Evolutionary conservation across 1,140 invertebrate genomes (phyloP).

Genomic region (Chironomus tepperi): DNA sequence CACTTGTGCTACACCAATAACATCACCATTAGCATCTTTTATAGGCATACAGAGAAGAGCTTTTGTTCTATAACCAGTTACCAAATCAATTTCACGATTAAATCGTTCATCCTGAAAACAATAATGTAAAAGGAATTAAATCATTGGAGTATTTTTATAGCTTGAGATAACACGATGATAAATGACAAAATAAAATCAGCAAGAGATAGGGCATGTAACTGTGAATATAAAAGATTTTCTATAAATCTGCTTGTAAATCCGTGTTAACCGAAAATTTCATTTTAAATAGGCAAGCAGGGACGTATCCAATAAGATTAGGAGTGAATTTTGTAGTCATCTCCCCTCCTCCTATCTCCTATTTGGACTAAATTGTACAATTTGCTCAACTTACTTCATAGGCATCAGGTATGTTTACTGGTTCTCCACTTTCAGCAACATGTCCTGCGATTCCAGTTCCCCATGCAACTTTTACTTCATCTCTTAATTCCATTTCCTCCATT

Average conservation of each 20-base stretch:
- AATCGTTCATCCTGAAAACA: slow-evolving; percentile 74
- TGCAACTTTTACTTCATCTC: slow-evolving; percentile 85
- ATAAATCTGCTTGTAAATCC: too few species aligned
- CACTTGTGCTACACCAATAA: slow-evolving; percentile 92
- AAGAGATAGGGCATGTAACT: too few species aligned
- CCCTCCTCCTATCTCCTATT: too few species aligned
- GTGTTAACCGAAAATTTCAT: too few species aligned
- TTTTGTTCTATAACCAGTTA: slow-evolving; percentile 87
- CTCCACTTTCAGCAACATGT: slow-evolving; percentile 85
- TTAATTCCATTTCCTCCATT: slow-evolving; percentile 81
- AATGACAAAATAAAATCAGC: too few species aligned
- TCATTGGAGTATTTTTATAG: too few species aligned
- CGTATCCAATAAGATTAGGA: too few species aligned
- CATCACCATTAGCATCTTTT: slow-evolving; percentile 87
- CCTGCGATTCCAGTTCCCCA: slow-evolving; percentile 88
- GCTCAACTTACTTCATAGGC: slow-evolving; percentile 83
- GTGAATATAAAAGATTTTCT: too few species aligned
- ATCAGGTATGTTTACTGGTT: slow-evolving; percentile 89
- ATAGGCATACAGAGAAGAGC: slow-evolving; percentile 93
- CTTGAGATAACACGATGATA: too few species aligned
- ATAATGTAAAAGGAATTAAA: slow-evolving; percentile 27
- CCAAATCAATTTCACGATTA: slow-evolving; percentile 85
- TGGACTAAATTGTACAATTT: too few species aligned
- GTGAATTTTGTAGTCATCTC: too few species aligned
- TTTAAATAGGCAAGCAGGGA: too few species aligned